A percentile compares a stretch with the other conserved stretches of the same genome.
These are phyloP conservation scores for Itoplectis maculator DNA, from an alignment of 2,888 invertebrate genomes.

Conservation along the genomic window DNA sequence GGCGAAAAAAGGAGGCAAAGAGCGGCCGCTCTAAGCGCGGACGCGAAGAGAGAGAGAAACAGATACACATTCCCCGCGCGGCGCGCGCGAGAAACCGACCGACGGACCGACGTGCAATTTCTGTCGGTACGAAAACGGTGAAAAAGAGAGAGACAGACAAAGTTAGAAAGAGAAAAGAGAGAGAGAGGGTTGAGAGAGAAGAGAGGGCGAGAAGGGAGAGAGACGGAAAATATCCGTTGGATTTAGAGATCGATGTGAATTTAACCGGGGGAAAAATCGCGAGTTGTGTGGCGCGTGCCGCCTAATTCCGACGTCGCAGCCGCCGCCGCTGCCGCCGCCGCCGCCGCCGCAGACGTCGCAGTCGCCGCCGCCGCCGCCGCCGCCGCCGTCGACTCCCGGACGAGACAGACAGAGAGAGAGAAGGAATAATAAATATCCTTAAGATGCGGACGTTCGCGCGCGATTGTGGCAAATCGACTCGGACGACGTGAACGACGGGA, in stretches of 20 bases:
- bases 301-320: too few species aligned
- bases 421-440: too few species aligned
- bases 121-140: neutral
- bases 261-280: constrained; percentile 8
- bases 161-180: too few species aligned
- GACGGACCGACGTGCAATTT: constrained; percentile 18
- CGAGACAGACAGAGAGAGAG: constrained; percentile 16
- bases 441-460: constrained; percentile 45
- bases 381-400: neutral
- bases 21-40: neutral
- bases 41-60: neutral
- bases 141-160: neutral
- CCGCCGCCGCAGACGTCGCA: too few species aligned
- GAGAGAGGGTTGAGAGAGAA: too few species aligned
- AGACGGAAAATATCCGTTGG: neutral
- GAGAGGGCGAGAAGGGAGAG: too few species aligned
- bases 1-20: neutral
- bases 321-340: too few species aligned
- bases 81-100: constrained; percentile 35
- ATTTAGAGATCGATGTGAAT: constrained; percentile 6
- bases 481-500: neutral
- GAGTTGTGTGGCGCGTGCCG: neutral
- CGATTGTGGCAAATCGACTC: constrained; percentile 7
- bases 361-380: neutral
- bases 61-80: constrained; percentile 11